Evolutionary conservation across 1,140 invertebrate species (phyloP).

Genomic region (Achatina immaculata): DNA sequence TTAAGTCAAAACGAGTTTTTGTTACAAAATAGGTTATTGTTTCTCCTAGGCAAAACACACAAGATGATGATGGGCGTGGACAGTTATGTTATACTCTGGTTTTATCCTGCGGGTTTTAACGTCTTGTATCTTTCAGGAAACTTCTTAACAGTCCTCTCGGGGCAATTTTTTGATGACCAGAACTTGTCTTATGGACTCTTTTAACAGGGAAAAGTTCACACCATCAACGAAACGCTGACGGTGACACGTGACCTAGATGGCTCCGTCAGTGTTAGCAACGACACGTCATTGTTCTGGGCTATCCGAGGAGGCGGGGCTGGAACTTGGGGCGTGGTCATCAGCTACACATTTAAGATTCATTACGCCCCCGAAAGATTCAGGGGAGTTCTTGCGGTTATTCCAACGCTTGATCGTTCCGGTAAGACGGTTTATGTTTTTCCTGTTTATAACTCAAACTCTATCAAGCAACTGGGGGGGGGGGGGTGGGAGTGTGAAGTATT

Average conservation of each 20-base stretch:
- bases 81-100: no score
- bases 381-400: slow-evolving; percentile 12
- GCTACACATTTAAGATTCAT: slow-evolving; percentile 33
- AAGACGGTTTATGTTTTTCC: neutral
- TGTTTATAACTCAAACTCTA: neutral
- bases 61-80: no score
- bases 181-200: neutral
- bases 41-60: no score
- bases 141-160: neutral
- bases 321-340: slow-evolving; percentile 45
- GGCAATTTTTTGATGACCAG: neutral
- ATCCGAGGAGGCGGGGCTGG: slow-evolving; percentile 57
- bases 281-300: slow-evolving; percentile 58
- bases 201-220: slow-evolving; percentile 25
- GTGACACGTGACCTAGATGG: slow-evolving; percentile 18
- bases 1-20: no score
- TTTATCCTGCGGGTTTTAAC: no score
- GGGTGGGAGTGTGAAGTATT: neutral
- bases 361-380: slow-evolving; percentile 30
- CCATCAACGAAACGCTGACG: slow-evolving; percentile 19
- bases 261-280: neutral
- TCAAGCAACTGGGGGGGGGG: neutral
- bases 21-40: no score
- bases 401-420: neutral
- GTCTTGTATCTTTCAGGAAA: neutral